Percentiles rank a stretch among this genome's conserved stretches.
Evolutionary conservation across 1,140 invertebrate species (phyloP).

Genomic region (Frieseomelitta varia): DNA sequence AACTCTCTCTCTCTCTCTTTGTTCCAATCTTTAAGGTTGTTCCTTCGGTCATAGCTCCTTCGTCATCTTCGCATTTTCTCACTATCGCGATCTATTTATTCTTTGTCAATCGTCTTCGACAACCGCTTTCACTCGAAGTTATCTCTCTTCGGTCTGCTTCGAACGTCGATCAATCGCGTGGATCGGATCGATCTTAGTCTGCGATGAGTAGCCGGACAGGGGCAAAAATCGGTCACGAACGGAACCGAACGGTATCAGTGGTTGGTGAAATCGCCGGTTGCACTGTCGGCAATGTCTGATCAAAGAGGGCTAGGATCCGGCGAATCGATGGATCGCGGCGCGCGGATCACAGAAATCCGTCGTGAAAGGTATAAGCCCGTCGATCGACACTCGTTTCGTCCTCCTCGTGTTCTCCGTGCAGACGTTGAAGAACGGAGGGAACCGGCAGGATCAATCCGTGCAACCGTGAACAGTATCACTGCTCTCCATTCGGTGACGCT

Average conservation of each 20-base stretch:
- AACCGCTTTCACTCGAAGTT: no score
- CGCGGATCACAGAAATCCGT: slow-evolving; percentile 7
- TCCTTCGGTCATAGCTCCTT: neutral
- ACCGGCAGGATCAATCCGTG: slow-evolving; percentile 36
- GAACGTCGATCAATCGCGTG: no score
- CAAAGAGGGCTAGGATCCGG: neutral
- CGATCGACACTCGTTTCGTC: neutral
- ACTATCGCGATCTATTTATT: no score
- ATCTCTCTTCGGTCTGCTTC: no score
- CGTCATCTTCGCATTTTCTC: neutral
- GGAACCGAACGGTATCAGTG: neutral
- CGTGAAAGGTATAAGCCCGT: neutral
- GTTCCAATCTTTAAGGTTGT: neutral
- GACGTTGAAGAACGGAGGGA: slow-evolving; percentile 19
- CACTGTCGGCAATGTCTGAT: neutral
- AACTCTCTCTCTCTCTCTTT: neutral
- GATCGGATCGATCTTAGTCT: no score
- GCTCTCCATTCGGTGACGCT: slow-evolving; percentile 34
- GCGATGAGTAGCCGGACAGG: neutral
- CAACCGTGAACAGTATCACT: slow-evolving; percentile 57
- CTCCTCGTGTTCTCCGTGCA: neutral
- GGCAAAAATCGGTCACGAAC: neutral
- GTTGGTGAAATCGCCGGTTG: neutral
- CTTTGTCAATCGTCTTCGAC: no score
- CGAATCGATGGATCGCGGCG: neutral